phyloP scores from a whole-genome alignment of 2,797 vertebrate genomes.

The Anabas testudineus region DNA sequence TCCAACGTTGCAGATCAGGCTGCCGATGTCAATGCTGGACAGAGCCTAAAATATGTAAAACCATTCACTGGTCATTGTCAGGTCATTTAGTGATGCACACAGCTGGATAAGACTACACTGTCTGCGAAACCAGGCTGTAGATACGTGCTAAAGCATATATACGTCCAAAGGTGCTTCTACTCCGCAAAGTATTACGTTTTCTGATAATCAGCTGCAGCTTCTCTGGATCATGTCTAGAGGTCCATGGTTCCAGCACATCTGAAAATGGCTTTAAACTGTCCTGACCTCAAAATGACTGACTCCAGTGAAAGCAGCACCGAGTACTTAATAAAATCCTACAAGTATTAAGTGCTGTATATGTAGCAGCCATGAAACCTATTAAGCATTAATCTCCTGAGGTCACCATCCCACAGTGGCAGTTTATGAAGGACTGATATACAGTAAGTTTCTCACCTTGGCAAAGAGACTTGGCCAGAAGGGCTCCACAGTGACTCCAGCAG shows the following conservation, averaged over 20 bases:
- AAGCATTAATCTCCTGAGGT: not conserved
- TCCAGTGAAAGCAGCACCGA: no score
- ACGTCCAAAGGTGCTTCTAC: not conserved
- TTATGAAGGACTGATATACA: no score
- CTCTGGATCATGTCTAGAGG: no score
- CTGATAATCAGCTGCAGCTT: no score
- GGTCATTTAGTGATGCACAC: not conserved
- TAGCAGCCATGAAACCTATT: no score
- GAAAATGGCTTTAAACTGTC: no score
- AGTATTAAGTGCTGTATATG: not conserved
- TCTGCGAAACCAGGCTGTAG: not conserved
- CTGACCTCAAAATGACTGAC: no score
- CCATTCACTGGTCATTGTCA: not conserved
- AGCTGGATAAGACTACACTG: not conserved
- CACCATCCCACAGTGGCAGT: not conserved
- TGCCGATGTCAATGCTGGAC: constrained; percentile 92
- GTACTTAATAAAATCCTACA: not conserved
- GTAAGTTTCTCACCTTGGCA: constrained; percentile 89
- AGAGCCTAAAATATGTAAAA: constrained; percentile 84
- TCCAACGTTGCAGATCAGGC: constrained; percentile 96
- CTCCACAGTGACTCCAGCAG: constrained; percentile 93
- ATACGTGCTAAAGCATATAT: not conserved
- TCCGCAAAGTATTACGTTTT: not conserved
- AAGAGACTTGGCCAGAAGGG: constrained; percentile 98
- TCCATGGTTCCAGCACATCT: no score